Evolutionary conservation across 2,797 vertebrate genomes (phyloP), one percentile per base, ranked within the genome.

Genomic region (Acanthurus leucopareius): DNA sequence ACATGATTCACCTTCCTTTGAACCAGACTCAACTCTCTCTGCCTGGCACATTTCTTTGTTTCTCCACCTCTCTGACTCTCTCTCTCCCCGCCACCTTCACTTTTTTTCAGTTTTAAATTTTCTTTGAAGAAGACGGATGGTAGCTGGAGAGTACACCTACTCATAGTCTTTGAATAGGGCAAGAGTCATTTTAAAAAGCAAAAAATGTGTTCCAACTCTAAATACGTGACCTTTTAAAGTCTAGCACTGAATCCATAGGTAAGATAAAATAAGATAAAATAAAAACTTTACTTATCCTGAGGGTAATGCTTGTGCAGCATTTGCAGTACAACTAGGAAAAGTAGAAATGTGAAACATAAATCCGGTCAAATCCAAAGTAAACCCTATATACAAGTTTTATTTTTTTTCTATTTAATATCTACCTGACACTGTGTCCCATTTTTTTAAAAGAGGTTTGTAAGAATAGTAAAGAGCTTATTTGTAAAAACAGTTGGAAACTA

Each of bases 1-100:
- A 73, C 7, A 49, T 88, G 83, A 88, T 83, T 89, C 88, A 91
- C 62, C 77, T 62, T 80, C 66, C 71, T 80, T 72, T 84, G 79
- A 88, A 63, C 72, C 79, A 78, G 60, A 28, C 22, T 54, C 57
- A 52, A 48, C 64, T 70, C 69, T 69, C 49, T 71, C 53, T 58
- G 73, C 63, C 72, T 8, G 4, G 28, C 69, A 10, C 16, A 17
- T 44, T 45, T 25, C 4, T 65, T 69, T 67, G 63, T 58, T 69
- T 70, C 32, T 73, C 11, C 35, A 8, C 51, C 35, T 58, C 13
- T 69, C 51, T 19, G 38, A 15, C 16, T 79, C 56, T 69, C 52
- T 76, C 53, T n/a, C 58, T 22, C 58, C 42, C 20, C 67, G 60
- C 15, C 62, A 44, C n/a, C 42, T 52, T 64, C 17, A 48, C 2